Base-by-base conservation (phyloP, 2,888 invertebrate genomes). In the Thymelicus lineola region DNA sequence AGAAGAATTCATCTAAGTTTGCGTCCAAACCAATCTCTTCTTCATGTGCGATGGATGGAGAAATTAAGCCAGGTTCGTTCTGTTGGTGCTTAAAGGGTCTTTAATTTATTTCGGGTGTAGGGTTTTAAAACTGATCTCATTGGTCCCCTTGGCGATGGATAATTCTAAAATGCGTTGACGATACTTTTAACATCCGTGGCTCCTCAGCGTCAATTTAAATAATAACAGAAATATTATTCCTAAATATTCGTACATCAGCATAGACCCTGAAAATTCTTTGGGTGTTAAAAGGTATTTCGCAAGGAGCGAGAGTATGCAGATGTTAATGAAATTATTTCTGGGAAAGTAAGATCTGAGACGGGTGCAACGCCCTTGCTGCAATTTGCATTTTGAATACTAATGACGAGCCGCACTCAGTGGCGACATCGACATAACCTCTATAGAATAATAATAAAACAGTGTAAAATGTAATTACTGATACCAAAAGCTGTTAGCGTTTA, bases 311-410 rank as follows among this genome's bases (percentile, higher is more conserved):
- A 83, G 85, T 88, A 89, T 89, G 89, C 86, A 86, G 89, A 89
- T 89, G 89, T 89, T 90, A 90, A 91, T 90, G 88, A 90, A 91
- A 91, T 91, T 89, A 91, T 91, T 91, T 90, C 90, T 90, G 86
- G 84, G 90, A 91, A 91, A 90, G 88, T 87, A 86, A 88, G 88
- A 88, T 88, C 86, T 84, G 88, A 85, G 89, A 85, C 84, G 90
- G 85, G 91, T 86, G 89, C 90, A 86, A 82, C 83, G 91, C 85
- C 86, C 91, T 82, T 81, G 87, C 85, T 85, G 88, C 85, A 89
- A 92, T 92, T 91, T 91, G 87, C 92, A 92, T 92, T 90, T 87
- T 91, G 92, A 90, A 91, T 91, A 87, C 86, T 91, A 91, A 91
- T 89, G 89, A 87, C 81, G 80, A 81, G 79, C 77, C 82, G 84